A percentile compares a stretch with the other conserved stretches of the same genome.
These are phyloP conservation scores for Parnassius mnemosyne DNA, from an alignment of 2,888 invertebrate species.

Conservation along the genomic window DNA sequence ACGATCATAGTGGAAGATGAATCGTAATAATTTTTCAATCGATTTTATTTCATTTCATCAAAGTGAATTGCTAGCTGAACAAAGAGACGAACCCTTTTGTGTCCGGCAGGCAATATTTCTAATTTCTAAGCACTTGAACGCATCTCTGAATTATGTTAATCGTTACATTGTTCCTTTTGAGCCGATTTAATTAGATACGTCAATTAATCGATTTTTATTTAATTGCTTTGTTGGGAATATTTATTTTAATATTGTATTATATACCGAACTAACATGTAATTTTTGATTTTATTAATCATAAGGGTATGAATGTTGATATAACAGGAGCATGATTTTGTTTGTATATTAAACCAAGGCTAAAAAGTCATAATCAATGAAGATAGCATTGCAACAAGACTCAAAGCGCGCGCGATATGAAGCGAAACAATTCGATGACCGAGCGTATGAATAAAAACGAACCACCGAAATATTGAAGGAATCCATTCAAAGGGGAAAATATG, in stretches of 20 bases:
- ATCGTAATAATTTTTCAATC: constrained; percentile 74
- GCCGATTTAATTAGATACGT: constrained; percentile 20
- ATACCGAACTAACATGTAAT: too few relatives aligned
- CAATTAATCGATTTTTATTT: background rate
- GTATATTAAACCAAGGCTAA: background rate
- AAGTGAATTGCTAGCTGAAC: constrained; percentile 50
- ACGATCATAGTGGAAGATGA: constrained; percentile 67
- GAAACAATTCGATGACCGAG: constrained; percentile 76
- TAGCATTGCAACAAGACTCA: constrained; percentile 28
- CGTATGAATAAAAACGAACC: constrained; percentile 78
- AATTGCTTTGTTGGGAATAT: background rate
- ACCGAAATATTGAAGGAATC: constrained; percentile 79
- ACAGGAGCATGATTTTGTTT: too few relatives aligned
- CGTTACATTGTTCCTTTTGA: constrained; percentile 51
- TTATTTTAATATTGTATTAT: too few relatives aligned
- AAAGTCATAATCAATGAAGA: background rate
- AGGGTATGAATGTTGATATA: too few relatives aligned
- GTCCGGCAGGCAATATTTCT: constrained; percentile 55
- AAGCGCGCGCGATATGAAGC: constrained; percentile 61
- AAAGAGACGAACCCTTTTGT: constrained; percentile 65
- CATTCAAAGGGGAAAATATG: constrained; percentile 79
- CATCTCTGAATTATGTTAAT: constrained; percentile 47
- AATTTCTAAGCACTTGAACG: constrained; percentile 50
- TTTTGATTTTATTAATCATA: too few relatives aligned
- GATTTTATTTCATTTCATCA: constrained; percentile 66